These are phyloP conservation scores for human (Homo sapiens) DNA, from an alignment of 2,113 vertebrate species.

Conservation along the genomic window GRCh38 chr2:67101501-67102000, in stretches of 20 bases:
- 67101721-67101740: not conserved
- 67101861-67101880: not conserved
- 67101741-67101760: not conserved
- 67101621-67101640: not conserved
- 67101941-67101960: not conserved
- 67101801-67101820: not conserved
- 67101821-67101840: not conserved
- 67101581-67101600: not conserved
- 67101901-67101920: not conserved
- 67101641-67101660: not conserved
- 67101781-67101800: not conserved
- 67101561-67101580: not conserved
- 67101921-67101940: not conserved
- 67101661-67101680: not conserved
- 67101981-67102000: not conserved
- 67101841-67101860: not conserved
- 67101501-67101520: not conserved
- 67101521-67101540: not conserved
- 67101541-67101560: not conserved
- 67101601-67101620: not conserved
- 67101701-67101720: not conserved
- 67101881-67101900: not conserved
- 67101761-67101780: not conserved
- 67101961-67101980: not conserved
- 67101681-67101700: not conserved